Conservation (phyloP, 2,888 invertebrate species). For the Agonopterix subpropinquella region DNA sequence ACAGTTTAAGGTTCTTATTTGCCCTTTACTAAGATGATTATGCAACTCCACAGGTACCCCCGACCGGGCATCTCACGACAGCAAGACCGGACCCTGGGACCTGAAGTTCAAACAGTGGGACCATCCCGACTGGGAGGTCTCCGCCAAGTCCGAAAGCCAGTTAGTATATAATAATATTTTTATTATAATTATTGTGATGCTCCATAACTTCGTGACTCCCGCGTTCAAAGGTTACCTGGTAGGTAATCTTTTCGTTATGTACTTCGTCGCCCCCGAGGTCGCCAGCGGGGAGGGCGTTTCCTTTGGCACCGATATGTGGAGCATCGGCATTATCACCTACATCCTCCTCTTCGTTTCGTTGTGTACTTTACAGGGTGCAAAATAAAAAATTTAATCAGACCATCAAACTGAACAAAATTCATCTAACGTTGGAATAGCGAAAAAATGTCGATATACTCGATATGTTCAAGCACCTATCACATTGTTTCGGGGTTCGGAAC, state of each 20-base stretch:
- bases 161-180: conserved; percentile 61
- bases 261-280: conserved; percentile 86
- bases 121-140: conserved; percentile 90
- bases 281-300: conserved; percentile 89
- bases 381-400: neutral
- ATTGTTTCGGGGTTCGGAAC: neutral
- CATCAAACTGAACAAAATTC: neutral
- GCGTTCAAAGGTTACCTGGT: no score
- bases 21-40: neutral
- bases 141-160: conserved; percentile 91
- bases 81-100: conserved; percentile 78
- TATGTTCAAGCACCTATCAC: no score
- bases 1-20: no score
- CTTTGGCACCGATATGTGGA: conserved; percentile 93
- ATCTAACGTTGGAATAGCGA: no score
- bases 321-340: conserved; percentile 91
- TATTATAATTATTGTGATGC: no score
- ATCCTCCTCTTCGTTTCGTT: no score
- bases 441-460: no score
- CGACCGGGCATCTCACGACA: conserved; percentile 67
- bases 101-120: conserved; percentile 84
- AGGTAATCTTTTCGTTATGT: no score
- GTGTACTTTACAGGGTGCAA: no score
- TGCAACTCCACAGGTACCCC: conserved; percentile 66
- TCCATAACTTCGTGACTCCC: no score